Evolutionary conservation across 2,797 vertebrate genomes (phyloP).

Genomic region (Malacoraja senta): DNA sequence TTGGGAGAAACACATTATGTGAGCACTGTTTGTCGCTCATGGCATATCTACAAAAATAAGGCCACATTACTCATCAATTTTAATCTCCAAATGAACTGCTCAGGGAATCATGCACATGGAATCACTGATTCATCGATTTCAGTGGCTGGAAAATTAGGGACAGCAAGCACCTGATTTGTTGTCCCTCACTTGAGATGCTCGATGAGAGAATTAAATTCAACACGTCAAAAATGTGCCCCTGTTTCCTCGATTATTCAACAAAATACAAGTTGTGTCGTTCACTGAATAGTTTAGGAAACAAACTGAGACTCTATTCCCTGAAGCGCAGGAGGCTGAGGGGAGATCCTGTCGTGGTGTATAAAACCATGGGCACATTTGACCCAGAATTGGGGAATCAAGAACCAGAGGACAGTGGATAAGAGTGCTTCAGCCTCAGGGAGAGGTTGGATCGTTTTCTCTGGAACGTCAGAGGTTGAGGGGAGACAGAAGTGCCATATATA

Average conservation of each 20-base stretch:
- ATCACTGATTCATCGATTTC: not conserved
- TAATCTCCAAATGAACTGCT: not conserved
- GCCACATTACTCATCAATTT: not conserved
- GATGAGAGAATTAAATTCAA: not conserved
- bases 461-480: too few species aligned
- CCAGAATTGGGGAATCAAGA: too few species aligned
- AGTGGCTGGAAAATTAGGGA: not conserved
- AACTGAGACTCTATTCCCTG: too few species aligned
- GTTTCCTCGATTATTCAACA: not conserved
- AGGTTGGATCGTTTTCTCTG: too few species aligned
- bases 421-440: too few species aligned
- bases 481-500: too few species aligned
- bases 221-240: not conserved
- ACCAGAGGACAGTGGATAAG: too few species aligned
- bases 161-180: not conserved
- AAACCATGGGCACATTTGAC: too few species aligned
- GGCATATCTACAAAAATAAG: not conserved
- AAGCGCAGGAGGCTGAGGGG: too few species aligned
- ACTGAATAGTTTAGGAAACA: too few species aligned
- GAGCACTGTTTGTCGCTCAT: not conserved
- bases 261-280: not conserved
- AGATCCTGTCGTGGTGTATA: too few species aligned
- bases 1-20: not conserved
- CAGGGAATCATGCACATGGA: not conserved
- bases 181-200: not conserved